Base-by-base conservation (phyloP, 2,888 invertebrate species). In the Rhagium mordax region DNA sequence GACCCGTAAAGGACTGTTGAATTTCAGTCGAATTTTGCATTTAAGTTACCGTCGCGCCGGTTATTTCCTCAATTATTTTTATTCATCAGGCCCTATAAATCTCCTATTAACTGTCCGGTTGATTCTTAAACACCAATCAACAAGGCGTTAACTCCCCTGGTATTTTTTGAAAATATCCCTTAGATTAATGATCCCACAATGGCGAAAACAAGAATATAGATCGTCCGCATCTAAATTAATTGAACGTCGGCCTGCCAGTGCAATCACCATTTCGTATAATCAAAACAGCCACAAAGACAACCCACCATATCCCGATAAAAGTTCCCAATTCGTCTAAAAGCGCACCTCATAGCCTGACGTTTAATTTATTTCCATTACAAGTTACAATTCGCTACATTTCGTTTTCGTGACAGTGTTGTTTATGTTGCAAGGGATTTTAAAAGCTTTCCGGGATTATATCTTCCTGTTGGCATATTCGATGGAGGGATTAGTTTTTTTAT, bases 311-410 rank as follows among this genome's bases (percentile, higher is more conserved):
- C 48, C 62, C 27, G 62, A 64, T 64, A 64, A 61, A 61, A 61
- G 18, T 61, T 64, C 64, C 29, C 64, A 49, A 64, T 64, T 64
- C 51, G 51, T 64, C 64, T 64, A 51, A 64, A 64, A 49, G 64
- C 51, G n/a, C 61, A 51, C 51, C 49, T 64, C 64, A 33, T 51
- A n/a, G 48, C 61, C 21, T 64, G 64, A 49, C 64, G 64, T 64
- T 64, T 64, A 48, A 64, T 64, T 64, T 64, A 64, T 64, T 49
- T 64, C 64, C 64, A 64, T 48, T 64, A 64, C n/a, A 29, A 24
- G 48, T 49, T 64, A 64, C 64, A 49, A 64, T 29, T 49, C 49
- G 48, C 49, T 24, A 24, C 18, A 21, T 47, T 47, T 47, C 21
- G 61, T 47, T 61, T 47, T 49, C 48, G 41, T 48, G 61, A 47